Conservation (phyloP, 2,113 vertebrate genomes). For the Oreocharis arfaki region DNA sequence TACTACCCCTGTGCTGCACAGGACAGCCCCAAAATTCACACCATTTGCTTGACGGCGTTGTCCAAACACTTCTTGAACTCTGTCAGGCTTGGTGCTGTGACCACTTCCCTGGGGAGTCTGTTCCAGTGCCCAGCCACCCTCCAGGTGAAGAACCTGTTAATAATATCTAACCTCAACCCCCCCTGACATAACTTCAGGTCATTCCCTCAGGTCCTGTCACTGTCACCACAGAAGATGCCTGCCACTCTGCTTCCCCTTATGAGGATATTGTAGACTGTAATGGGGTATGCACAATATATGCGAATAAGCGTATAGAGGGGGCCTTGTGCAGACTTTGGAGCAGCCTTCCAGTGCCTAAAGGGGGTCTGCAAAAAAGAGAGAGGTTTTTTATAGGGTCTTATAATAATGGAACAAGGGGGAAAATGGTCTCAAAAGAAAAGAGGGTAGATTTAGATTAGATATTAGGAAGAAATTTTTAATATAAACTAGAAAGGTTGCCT, state of each 20-base stretch:
- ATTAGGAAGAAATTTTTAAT: neutral
- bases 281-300: neutral
- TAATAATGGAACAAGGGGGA: neutral
- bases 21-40: neutral
- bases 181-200: neutral
- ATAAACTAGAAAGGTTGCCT: neutral
- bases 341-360: neutral
- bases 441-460: neutral
- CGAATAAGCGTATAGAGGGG: neutral
- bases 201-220: neutral
- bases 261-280: neutral
- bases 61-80: neutral
- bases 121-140: neutral
- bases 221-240: no score
- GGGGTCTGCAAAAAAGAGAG: neutral
- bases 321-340: neutral
- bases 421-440: neutral
- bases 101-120: neutral
- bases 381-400: no score
- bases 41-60: neutral
- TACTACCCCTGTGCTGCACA: neutral
- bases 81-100: neutral
- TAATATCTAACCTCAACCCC: neutral
- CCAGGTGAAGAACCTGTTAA: neutral
- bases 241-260: neutral